Percentiles rank a stretch among this genome's conserved stretches.
Conservation (phyloP, 2,113 vertebrate genomes). For the Coregonus clupeaformis region DNA sequence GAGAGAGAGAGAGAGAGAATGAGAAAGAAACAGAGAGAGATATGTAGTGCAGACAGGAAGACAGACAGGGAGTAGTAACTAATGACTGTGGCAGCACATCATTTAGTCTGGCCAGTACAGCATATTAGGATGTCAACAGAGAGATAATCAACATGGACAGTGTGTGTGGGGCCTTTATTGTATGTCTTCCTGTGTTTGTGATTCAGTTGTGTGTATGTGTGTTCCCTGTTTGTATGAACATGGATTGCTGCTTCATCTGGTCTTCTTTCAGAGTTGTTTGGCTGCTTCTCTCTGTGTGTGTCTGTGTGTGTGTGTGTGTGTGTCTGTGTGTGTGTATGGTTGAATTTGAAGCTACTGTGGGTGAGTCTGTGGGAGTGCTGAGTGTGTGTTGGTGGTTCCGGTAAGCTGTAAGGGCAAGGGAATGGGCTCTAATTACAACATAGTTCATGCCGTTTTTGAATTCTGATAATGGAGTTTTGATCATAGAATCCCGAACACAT, state of each 20-base stretch:
- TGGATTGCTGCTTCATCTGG: constrained; percentile 64
- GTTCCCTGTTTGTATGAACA: too few species aligned
- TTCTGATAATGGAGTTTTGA: too few species aligned
- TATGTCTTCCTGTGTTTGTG: constrained; percentile 8
- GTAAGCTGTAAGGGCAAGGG: background rate
- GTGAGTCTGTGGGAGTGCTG: background rate
- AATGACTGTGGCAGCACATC: background rate
- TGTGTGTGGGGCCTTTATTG: background rate
- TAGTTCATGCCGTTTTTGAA: background rate
- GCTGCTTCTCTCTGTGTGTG: constrained; percentile 35
- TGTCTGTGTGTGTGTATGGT: background rate
- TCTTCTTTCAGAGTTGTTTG: constrained; percentile 62
- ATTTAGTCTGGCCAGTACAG: background rate
- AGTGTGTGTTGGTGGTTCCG: background rate
- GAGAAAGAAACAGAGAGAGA: constrained; percentile 5
- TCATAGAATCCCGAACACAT: too few species aligned
- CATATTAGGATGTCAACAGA: background rate
- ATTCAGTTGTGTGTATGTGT: constrained; percentile 26
- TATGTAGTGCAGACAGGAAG: constrained; percentile 5
- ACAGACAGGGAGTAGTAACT: too few species aligned
- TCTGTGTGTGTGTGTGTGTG: constrained; percentile 19
- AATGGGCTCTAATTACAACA: background rate
- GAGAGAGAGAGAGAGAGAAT: constrained; percentile 2
- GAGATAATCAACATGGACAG: background rate
- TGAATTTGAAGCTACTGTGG: background rate